Conservation (phyloP, 2,113 vertebrate genomes). For the Orycteropus afer region DNA sequence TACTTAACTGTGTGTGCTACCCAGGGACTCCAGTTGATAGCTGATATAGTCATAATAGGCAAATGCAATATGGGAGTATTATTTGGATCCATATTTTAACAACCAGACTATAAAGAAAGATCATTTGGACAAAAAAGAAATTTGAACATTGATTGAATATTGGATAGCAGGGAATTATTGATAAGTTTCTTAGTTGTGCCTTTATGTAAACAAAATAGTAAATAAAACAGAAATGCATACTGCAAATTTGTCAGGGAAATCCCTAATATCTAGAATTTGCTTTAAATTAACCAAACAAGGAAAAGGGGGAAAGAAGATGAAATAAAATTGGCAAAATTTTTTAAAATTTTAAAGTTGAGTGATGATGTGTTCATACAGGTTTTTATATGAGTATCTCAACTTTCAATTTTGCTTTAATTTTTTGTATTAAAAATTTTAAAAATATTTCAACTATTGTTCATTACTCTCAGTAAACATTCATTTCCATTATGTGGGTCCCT, state of each 20-base stretch:
- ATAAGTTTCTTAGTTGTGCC: neutral
- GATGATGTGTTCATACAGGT: neutral
- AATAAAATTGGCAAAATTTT: neutral
- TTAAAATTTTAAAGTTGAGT: neutral
- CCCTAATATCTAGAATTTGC: neutral
- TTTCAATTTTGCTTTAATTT: neutral
- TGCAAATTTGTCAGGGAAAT: neutral
- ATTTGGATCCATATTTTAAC: neutral
- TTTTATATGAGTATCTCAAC: neutral
- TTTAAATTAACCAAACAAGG: neutral
- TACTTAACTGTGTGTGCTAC: neutral
- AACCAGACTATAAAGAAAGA: neutral
- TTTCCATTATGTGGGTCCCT: neutral
- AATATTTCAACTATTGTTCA: neutral
- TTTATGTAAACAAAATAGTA: conserved; percentile 1
- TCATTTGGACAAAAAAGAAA: conserved; percentile 1
- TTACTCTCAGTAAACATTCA: neutral
- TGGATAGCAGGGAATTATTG: neutral
- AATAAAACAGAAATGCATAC: neutral
- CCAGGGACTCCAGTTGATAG: neutral
- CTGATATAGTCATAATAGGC: neutral
- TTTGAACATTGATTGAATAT: neutral
- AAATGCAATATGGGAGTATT: neutral
- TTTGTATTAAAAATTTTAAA: neutral
- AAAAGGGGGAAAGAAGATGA: neutral